These are phyloP conservation scores for Indicator indicator DNA, from an alignment of 2,113 vertebrate genomes.

Conservation along the genomic window DNA sequence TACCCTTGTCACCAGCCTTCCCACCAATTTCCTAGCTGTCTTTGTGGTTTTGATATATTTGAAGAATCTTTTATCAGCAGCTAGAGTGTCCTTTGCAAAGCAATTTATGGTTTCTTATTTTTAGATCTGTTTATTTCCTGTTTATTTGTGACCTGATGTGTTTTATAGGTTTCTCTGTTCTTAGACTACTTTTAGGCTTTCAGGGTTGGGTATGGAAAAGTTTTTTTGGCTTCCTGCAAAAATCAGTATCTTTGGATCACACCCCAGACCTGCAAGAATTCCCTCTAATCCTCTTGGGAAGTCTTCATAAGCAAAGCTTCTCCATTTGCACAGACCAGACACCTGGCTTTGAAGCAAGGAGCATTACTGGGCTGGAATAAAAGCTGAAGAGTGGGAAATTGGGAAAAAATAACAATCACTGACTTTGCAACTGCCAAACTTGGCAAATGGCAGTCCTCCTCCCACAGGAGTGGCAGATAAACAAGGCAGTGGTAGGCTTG, in stretches of 20 bases:
- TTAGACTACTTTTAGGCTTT: not conserved
- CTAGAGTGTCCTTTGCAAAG: not conserved
- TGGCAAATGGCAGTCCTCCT: not conserved
- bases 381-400: not conserved
- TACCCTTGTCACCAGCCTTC: not conserved
- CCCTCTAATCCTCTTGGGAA: not conserved
- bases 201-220: not conserved
- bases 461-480: not conserved
- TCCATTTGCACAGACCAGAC: not conserved
- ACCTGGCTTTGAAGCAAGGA: not conserved
- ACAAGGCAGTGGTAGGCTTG: not conserved
- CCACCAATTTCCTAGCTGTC: not conserved
- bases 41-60: conserved; percentile 2
- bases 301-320: not conserved
- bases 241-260: not conserved
- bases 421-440: not conserved
- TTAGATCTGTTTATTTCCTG: not conserved
- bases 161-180: not conserved
- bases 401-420: not conserved
- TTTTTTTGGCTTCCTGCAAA: not conserved
- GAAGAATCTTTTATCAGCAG: conserved; percentile 3
- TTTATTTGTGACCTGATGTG: not conserved
- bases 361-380: not conserved
- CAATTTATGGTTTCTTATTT: not conserved
- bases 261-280: not conserved